A percentile compares a stretch with the other conserved stretches of the same genome.
Evolutionary conservation across 2,888 invertebrate species (phyloP).

Genomic region (Baronia brevicornis): DNA sequence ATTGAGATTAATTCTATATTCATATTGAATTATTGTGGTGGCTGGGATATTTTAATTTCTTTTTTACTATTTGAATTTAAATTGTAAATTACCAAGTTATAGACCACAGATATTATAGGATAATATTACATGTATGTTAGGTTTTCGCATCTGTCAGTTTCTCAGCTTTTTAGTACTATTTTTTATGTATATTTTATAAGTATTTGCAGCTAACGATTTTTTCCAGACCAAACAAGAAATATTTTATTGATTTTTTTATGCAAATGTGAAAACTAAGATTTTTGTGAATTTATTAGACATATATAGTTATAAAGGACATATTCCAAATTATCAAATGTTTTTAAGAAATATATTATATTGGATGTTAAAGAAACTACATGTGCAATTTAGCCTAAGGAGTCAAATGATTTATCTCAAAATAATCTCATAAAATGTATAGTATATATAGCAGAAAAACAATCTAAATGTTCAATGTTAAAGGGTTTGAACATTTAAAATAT

Average conservation of each 20-base stretch:
- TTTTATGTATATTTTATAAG: too few relatives aligned
- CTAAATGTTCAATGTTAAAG: too few relatives aligned
- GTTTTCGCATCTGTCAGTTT: too few relatives aligned
- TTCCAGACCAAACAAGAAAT: constrained; percentile 2
- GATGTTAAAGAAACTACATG: constrained; percentile 10
- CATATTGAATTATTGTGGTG: constrained; percentile 17
- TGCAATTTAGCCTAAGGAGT: constrained; percentile 10
- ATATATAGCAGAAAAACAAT: too few relatives aligned
- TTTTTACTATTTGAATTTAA: constrained; percentile 28
- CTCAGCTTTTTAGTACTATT: too few relatives aligned
- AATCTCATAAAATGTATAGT: too few relatives aligned
- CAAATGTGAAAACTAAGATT: constrained; percentile 9
- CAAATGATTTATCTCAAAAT: too few relatives aligned
- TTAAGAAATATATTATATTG: constrained; percentile 12
- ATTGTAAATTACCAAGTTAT: constrained; percentile 22
- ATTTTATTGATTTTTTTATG: constrained; percentile 7
- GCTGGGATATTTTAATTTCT: constrained; percentile 19
- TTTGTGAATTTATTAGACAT: constrained; percentile 14
- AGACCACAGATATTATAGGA: constrained; percentile 22
- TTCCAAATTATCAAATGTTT: constrained; percentile 15
- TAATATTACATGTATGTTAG: constrained; percentile 30
- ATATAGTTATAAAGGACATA: constrained; percentile 10
- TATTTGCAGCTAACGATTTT: constrained; percentile 7
- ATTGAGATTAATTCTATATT: constrained; percentile 11
- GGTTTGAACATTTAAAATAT: constrained; percentile 18